phyloP scores from a whole-genome alignment of 2,888 invertebrate genomes.

The Spialia ferax region DNA sequence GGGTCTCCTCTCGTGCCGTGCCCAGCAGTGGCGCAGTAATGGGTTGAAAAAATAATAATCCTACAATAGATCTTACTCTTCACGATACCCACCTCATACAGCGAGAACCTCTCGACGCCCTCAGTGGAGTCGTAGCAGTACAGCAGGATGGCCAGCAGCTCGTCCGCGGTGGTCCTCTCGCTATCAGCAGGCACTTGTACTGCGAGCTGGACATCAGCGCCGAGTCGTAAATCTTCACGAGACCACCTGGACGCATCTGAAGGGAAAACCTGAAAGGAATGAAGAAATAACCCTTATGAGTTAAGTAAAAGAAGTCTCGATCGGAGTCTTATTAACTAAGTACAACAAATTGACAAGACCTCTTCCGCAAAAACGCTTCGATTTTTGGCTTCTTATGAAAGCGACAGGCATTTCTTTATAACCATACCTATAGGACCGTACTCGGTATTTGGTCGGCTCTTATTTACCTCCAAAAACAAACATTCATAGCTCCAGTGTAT shows the following conservation, averaged over 20 bases:
- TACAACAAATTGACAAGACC: too few relatives aligned
- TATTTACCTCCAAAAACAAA: too few relatives aligned
- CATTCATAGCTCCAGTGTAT: neutral
- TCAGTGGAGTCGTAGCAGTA: constrained; percentile 95
- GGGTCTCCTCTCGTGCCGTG: too few relatives aligned
- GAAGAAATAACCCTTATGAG: neutral
- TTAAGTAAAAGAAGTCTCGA: neutral
- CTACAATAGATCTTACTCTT: too few relatives aligned
- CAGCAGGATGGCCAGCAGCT: constrained; percentile 93
- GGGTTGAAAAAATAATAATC: too few relatives aligned
- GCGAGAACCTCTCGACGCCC: constrained; percentile 94
- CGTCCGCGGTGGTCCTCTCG: constrained; percentile 95
- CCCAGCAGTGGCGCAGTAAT: too few relatives aligned
- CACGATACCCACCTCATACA: constrained; percentile 91
- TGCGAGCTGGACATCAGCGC: constrained; percentile 96
- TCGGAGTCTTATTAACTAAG: too few relatives aligned
- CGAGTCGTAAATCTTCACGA: constrained; percentile 97
- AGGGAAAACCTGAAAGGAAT: constrained; percentile 91
- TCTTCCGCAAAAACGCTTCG: too few relatives aligned
- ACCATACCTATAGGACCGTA: too few relatives aligned
- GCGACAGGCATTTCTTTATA: too few relatives aligned
- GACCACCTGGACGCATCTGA: constrained; percentile 95
- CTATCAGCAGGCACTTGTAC: constrained; percentile 97
- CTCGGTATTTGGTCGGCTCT: too few relatives aligned
- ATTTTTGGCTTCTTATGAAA: too few relatives aligned